Percentiles rank a stretch among this genome's conserved stretches.
Conservation (phyloP, 2,113 vertebrate genomes). For the Cryptoleucopteryx plumbea region DNA sequence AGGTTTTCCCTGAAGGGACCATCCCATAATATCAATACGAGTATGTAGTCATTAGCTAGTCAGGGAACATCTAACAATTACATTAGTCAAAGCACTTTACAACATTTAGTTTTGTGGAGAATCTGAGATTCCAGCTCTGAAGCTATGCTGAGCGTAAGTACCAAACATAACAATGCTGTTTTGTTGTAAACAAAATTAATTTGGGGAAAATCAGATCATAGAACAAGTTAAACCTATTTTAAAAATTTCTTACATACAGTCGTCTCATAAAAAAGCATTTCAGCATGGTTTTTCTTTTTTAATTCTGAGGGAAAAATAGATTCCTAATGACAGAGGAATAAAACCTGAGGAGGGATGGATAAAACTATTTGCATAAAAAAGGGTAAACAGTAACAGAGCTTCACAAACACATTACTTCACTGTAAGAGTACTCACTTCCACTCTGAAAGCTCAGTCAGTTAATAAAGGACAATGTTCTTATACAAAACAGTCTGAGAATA, state of each 20-base stretch:
- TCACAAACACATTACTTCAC: not conserved
- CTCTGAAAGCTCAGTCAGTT: not conserved
- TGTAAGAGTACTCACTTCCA: not conserved
- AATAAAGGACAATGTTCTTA: not conserved
- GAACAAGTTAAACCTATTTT: not conserved
- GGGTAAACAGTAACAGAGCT: not conserved
- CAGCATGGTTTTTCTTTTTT: not conserved
- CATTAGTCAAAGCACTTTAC: conserved; percentile 58
- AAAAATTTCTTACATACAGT: not conserved
- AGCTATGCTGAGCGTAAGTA: not conserved
- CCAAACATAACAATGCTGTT: not conserved
- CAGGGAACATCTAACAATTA: conserved; percentile 53
- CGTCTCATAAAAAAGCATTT: not conserved
- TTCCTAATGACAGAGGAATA: not conserved
- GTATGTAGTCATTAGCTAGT: conserved; percentile 51
- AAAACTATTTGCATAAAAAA: not conserved
- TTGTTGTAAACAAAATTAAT: not conserved
- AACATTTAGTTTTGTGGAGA: conserved; percentile 15
- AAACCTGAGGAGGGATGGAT: not conserved
- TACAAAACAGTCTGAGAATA: not conserved
- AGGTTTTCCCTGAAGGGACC: conserved; percentile 38
- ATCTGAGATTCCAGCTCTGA: not conserved
- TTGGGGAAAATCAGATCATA: not conserved
- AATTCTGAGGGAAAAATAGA: not conserved
- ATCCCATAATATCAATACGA: conserved; percentile 41